phyloP scores from a whole-genome alignment of 2,888 invertebrate genomes.

The Lithophane leautieri region DNA sequence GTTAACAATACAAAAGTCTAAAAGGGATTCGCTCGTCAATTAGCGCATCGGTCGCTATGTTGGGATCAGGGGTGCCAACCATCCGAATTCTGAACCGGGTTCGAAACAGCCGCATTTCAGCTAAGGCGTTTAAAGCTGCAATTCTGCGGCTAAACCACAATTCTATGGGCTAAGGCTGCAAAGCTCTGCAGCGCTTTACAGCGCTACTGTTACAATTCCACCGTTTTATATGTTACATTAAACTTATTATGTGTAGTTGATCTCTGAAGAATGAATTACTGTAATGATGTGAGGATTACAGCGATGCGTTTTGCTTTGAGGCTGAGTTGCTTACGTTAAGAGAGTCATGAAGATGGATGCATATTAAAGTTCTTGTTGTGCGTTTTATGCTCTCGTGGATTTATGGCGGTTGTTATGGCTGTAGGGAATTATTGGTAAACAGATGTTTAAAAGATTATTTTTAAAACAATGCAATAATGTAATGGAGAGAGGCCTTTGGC shows the following conservation, averaged over 20 bases:
- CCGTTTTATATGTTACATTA: slow-evolving; percentile 54
- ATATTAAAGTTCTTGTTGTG: slow-evolving; percentile 36
- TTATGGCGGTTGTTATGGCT: slow-evolving; percentile 20
- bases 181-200: slow-evolving; percentile 55
- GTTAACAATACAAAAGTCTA: slow-evolving; percentile 45
- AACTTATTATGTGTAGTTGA: slow-evolving; percentile 57
- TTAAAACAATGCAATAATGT: background rate
- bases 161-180: slow-evolving; percentile 63
- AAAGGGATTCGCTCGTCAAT: slow-evolving; percentile 54
- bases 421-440: slow-evolving; percentile 11
- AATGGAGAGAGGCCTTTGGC: background rate
- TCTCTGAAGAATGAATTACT: slow-evolving; percentile 39
- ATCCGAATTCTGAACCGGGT: slow-evolving; percentile 52
- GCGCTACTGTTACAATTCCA: slow-evolving; percentile 36
- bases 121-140: slow-evolving; percentile 68
- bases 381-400: slow-evolving; percentile 27
- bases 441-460: slow-evolving; percentile 1
- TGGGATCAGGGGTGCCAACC: slow-evolving; percentile 63
- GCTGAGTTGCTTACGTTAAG: background rate
- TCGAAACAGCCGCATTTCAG: slow-evolving; percentile 56
- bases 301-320: slow-evolving; percentile 43
- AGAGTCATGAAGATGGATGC: slow-evolving; percentile 13
- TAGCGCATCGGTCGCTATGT: slow-evolving; percentile 51
- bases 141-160: slow-evolving; percentile 65
- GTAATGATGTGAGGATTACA: slow-evolving; percentile 45